Evolutionary conservation across 2,888 invertebrate species (phyloP).

Genomic region (Cloeon dipterum): DNA sequence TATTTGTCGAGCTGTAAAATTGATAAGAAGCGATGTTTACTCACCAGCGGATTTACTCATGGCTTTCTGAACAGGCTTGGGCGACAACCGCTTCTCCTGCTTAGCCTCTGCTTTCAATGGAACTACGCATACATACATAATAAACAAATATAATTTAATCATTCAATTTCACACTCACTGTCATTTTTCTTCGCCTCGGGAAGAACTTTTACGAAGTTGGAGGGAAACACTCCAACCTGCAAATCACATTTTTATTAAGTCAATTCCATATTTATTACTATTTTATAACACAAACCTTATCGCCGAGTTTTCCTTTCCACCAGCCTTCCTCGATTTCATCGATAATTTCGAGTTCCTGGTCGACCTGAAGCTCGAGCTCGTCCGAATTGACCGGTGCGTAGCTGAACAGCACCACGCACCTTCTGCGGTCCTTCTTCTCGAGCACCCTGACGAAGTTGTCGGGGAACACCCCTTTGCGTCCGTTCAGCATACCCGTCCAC

Average conservation of each 20-base stretch:
- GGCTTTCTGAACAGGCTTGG: no score
- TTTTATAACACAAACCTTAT: conserved; percentile 24
- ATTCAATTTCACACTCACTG: no score
- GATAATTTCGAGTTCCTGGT: conserved; percentile 74
- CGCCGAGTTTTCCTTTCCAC: conserved; percentile 72
- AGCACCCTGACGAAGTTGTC: conserved; percentile 74
- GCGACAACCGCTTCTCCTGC: background rate
- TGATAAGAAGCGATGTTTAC: no score
- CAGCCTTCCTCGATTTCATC: conserved; percentile 85
- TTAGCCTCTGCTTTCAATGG: background rate
- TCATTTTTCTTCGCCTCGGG: background rate
- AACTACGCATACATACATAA: no score
- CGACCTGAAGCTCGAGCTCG: conserved; percentile 67
- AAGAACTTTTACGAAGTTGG: conserved; percentile 54
- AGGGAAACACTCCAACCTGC: conserved; percentile 72
- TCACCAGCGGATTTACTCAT: no score
- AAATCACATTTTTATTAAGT: conserved; percentile 3
- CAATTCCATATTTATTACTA: background rate
- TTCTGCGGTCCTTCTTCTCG: conserved; percentile 25
- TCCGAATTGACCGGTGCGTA: conserved; percentile 87
- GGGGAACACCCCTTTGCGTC: conserved; percentile 73
- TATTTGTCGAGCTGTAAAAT: no score
- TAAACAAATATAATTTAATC: no score
- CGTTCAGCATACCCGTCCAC: conserved; percentile 72
- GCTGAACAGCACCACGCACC: conserved; percentile 68